Percentiles rank a stretch among this genome's conserved stretches.
Conservation (phyloP, 2,797 vertebrate species). For the Uromys caudimaculatus region DNA sequence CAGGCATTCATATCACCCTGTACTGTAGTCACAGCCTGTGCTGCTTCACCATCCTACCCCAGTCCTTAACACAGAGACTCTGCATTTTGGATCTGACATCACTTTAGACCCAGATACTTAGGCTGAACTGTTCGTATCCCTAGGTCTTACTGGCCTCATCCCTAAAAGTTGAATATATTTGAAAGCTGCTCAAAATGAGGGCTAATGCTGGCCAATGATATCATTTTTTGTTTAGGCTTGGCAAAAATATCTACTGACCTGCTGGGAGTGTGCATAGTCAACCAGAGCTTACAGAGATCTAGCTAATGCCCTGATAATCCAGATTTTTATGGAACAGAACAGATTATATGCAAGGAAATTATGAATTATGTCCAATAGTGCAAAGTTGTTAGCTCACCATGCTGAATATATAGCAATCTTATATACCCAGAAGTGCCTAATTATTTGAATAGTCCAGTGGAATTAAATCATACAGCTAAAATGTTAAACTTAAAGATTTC, state of each 20-base stretch:
- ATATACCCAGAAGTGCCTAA: conserved; percentile 48
- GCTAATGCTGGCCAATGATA: not conserved
- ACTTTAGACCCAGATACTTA: conserved; percentile 20
- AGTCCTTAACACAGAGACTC: not conserved
- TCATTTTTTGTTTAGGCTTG: not conserved
- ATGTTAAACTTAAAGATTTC: conserved; percentile 49
- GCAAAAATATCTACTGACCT: not conserved
- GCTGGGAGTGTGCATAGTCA: not conserved
- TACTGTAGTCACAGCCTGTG: not conserved
- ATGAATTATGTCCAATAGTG: conserved; percentile 34
- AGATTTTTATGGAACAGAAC: conserved; percentile 24
- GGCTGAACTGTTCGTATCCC: not conserved
- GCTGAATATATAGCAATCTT: conserved; percentile 24
- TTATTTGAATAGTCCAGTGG: conserved; percentile 44
- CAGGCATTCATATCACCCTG: conserved; percentile 11
- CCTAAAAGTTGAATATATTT: not conserved
- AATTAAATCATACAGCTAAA: conserved; percentile 54
- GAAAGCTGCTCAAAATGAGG: not conserved
- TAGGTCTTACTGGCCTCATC: not conserved
- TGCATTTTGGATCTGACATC: not conserved
- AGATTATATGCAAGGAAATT: conserved; percentile 37
- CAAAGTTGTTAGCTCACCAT: conserved; percentile 39
- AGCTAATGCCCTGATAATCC: not conserved
- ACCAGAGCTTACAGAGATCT: not conserved
- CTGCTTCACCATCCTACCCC: not conserved